Evolutionary conservation across 2,113 vertebrate species (phyloP).

Genomic region (Neomonachus schauinslandi): DNA sequence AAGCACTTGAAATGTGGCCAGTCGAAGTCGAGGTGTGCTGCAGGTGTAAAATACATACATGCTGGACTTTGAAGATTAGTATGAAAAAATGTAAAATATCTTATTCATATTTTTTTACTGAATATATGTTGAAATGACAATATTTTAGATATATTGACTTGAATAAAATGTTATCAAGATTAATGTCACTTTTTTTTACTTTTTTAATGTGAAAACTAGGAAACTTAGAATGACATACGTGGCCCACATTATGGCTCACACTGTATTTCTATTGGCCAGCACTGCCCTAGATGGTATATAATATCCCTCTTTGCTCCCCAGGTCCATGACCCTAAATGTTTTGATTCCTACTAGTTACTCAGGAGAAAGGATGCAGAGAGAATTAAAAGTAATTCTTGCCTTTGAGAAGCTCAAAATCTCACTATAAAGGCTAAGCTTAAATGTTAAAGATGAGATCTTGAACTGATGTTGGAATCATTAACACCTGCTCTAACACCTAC

Average conservation of each 20-base stretch:
- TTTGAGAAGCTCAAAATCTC: background rate
- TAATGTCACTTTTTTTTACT: background rate
- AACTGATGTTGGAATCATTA: background rate
- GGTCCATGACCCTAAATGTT: background rate
- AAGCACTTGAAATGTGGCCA: background rate
- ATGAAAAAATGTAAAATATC: background rate
- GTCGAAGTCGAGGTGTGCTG: background rate
- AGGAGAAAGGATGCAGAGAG: background rate
- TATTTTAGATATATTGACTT: slow-evolving; percentile 6
- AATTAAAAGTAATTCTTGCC: background rate
- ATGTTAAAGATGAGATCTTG: background rate
- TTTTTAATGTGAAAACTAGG: background rate
- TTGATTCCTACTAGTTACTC: background rate
- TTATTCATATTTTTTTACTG: background rate
- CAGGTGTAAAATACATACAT: background rate
- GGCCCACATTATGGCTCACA: background rate
- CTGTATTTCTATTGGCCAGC: background rate
- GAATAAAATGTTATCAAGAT: background rate
- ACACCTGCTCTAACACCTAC: background rate
- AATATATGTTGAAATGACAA: background rate
- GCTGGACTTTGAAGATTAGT: background rate
- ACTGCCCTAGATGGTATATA: background rate
- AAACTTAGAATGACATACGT: background rate
- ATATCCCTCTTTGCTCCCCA: background rate
- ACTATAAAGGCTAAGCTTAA: background rate